Conservation (phyloP, 2,888 invertebrate genomes). For the Cephus sareptanus region DNA sequence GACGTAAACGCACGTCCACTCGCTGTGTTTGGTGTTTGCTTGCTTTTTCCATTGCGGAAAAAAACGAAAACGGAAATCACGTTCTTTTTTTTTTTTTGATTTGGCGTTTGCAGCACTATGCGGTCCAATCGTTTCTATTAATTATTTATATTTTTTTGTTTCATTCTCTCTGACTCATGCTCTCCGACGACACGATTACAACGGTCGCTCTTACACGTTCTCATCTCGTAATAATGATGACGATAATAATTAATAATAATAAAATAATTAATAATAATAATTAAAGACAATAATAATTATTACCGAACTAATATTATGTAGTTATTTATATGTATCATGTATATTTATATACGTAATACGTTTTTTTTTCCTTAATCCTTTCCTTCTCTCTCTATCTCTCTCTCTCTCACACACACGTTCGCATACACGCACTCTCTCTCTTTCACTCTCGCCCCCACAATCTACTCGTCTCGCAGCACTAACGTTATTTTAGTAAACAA, state of each 20-base stretch:
- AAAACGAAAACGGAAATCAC: conserved; percentile 20
- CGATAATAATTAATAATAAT: conserved; percentile 46
- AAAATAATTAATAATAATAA: conserved; percentile 43
- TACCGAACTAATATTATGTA: conserved; percentile 54
- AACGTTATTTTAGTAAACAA: conserved; percentile 52
- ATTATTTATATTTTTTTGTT: background rate
- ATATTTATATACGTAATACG: conserved; percentile 48
- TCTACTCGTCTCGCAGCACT: conserved; percentile 33
- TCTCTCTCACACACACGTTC: conserved; percentile 5
- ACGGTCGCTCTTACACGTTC: conserved; percentile 25
- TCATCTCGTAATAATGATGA: conserved; percentile 40
- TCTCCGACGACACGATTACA: background rate
- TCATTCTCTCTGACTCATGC: conserved; percentile 8
- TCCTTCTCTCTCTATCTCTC: conserved; percentile 16
- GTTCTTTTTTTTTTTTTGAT: conserved; percentile 41
- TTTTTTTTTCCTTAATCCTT: conserved; percentile 32
- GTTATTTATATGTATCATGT: conserved; percentile 35
- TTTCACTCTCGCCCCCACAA: conserved; percentile 21
- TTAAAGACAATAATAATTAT: conserved; percentile 44
- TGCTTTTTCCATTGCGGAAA: background rate
- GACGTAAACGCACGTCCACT: background rate
- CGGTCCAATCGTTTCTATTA: conserved; percentile 34
- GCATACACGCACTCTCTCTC: background rate
- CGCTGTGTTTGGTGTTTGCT: background rate
- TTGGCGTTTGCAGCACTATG: conserved; percentile 54